Percentiles rank a stretch among this genome's conserved stretches.
These are phyloP conservation scores for Caloenas nicobarica DNA, from an alignment of 2,113 vertebrate genomes.

Conservation along the genomic window DNA sequence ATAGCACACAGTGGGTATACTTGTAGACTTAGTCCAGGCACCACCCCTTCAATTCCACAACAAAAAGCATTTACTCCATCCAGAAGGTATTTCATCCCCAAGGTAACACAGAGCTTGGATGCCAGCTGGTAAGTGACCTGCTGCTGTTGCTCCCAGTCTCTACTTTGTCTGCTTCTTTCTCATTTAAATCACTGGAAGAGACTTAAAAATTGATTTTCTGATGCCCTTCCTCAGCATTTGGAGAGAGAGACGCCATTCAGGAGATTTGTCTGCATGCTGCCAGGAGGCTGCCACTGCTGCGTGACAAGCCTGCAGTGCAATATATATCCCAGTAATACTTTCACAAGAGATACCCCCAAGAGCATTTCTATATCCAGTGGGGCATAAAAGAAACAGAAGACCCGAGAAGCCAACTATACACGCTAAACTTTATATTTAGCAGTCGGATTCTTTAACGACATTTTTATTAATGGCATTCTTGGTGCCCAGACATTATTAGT, in stretches of 20 bases:
- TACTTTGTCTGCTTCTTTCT: not conserved
- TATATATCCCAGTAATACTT: accelerated
- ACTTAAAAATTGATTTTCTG: not conserved
- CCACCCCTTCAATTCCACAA: not conserved
- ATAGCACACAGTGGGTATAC: accelerated
- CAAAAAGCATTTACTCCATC: not conserved
- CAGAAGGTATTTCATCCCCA: not conserved
- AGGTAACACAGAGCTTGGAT: not conserved
- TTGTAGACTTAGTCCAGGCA: not conserved
- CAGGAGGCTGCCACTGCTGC: not conserved
- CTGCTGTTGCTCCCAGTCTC: not conserved
- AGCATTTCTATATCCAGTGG: not conserved
- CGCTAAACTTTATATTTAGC: not conserved
- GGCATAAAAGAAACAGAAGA: not conserved
- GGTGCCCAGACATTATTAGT: not conserved
- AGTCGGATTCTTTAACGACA: not conserved
- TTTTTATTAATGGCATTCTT: not conserved
- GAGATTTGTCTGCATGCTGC: not conserved
- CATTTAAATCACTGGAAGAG: not conserved
- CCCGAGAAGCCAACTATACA: not conserved
- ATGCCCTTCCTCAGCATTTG: not conserved
- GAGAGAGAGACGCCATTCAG: not conserved
- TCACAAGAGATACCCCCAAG: accelerated
- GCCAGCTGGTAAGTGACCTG: not conserved
- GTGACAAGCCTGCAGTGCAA: not conserved